These are phyloP conservation scores for Achatina immaculata DNA, from an alignment of 1,140 invertebrate species.

Conservation along the genomic window DNA sequence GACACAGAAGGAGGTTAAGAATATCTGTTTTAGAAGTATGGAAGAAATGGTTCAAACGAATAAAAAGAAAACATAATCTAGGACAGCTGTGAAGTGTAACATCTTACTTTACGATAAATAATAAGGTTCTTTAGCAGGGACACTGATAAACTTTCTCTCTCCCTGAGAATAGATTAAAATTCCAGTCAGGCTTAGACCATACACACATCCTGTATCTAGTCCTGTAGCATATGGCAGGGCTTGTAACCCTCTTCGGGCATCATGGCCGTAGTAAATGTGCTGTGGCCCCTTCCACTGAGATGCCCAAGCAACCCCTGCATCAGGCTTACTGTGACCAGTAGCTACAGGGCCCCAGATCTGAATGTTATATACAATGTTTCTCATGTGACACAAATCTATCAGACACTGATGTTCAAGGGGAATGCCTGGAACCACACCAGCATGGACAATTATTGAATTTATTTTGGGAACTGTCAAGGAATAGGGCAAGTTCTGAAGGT, in stretches of 20 bases:
- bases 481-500: slow-evolving; percentile 65
- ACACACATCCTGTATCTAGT: slow-evolving; percentile 70
- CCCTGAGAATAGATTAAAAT: slow-evolving; percentile 50
- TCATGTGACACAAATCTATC: slow-evolving; percentile 65
- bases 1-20: too few species aligned
- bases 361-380: slow-evolving; percentile 59
- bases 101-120: not conserved
- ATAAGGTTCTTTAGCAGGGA: slow-evolving; percentile 47
- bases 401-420: slow-evolving; percentile 55
- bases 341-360: slow-evolving; percentile 38
- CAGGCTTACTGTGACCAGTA: slow-evolving; percentile 43
- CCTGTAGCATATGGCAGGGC: slow-evolving; percentile 63
- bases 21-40: too few species aligned
- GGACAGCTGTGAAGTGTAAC: not conserved
- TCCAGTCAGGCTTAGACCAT: slow-evolving; percentile 63
- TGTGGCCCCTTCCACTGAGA: slow-evolving; percentile 67
- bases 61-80: not conserved
- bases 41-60: too few species aligned
- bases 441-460: slow-evolving; percentile 69
- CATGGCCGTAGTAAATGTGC: slow-evolving; percentile 72
- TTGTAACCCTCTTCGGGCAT: slow-evolving; percentile 65
- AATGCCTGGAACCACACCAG: slow-evolving; percentile 67
- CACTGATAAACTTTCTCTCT: slow-evolving; percentile 36
- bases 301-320: slow-evolving; percentile 66
- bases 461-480: slow-evolving; percentile 66